phyloP scores from a whole-genome alignment of 64 coral and sea anemone genomes.

The Montipora capricornis region DNA sequence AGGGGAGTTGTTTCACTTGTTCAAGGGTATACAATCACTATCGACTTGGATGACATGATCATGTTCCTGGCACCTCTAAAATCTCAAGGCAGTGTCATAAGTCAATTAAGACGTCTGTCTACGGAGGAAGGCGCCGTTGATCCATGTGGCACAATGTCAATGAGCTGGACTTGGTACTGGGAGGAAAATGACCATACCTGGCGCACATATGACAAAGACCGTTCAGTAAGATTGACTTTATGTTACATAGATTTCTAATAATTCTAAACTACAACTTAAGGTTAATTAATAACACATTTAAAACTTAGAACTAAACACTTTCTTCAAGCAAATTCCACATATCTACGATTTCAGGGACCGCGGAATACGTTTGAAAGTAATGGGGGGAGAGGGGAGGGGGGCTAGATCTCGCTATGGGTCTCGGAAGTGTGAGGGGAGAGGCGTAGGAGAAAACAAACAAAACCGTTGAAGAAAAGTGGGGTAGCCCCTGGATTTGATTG shows the following conservation, averaged over 20 bases:
- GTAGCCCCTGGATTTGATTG: too few species aligned
- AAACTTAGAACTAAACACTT: too few species aligned
- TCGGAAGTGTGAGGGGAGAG: too few species aligned
- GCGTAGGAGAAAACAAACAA: too few species aligned
- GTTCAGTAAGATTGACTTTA: background rate
- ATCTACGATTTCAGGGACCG: too few species aligned
- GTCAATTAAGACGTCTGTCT: slow-evolving; percentile 51
- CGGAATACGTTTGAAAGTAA: too few species aligned
- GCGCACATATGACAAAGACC: background rate
- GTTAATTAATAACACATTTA: too few species aligned
- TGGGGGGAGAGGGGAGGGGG: too few species aligned
- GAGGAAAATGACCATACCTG: slow-evolving; percentile 19
- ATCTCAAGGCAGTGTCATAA: background rate
- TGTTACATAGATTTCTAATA: background rate
- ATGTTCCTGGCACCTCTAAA: background rate
- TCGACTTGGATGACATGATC: background rate
- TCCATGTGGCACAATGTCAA: slow-evolving; percentile 12
- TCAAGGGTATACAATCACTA: background rate
- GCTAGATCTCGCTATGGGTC: too few species aligned
- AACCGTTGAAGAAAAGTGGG: too few species aligned
- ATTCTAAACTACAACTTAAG: too few species aligned
- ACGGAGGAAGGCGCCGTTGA: slow-evolving; percentile 32
- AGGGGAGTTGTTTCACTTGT: background rate
- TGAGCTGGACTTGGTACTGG: slow-evolving; percentile 84
- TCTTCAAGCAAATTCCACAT: too few species aligned